Conservation (phyloP, 2,113 vertebrate species). For the Glaucomys volans region DNA sequence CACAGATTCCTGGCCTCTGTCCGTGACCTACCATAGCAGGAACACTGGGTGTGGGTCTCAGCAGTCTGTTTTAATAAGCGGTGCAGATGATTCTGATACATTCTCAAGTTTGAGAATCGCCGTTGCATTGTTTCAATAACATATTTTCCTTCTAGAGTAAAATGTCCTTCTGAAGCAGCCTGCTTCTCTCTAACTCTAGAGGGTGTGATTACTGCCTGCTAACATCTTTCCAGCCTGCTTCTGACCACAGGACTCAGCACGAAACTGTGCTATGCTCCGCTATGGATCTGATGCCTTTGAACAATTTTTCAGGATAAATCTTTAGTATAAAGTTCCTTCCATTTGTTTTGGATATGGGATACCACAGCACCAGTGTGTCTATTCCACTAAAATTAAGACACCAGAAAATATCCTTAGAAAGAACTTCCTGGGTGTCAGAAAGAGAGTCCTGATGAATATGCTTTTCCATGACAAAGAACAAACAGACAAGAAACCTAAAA, state of each 20-base stretch:
- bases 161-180: neutral
- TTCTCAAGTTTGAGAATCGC: neutral
- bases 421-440: neutral
- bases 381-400: neutral
- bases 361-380: neutral
- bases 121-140: neutral
- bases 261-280: neutral
- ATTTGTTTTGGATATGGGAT: neutral
- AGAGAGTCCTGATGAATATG: neutral
- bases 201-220: neutral
- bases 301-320: neutral
- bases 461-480: neutral
- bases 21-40: neutral
- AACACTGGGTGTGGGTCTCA: neutral
- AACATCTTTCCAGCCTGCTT: neutral
- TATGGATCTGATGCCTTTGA: neutral
- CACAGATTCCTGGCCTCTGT: fast-evolving
- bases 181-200: neutral
- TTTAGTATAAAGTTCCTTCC: neutral
- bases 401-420: neutral
- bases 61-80: neutral
- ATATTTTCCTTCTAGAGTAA: neutral
- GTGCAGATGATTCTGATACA: neutral
- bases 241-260: neutral
- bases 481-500: neutral